Base-by-base conservation (phyloP, 2,797 vertebrate species). In the Lutjanus argentimaculatus region DNA sequence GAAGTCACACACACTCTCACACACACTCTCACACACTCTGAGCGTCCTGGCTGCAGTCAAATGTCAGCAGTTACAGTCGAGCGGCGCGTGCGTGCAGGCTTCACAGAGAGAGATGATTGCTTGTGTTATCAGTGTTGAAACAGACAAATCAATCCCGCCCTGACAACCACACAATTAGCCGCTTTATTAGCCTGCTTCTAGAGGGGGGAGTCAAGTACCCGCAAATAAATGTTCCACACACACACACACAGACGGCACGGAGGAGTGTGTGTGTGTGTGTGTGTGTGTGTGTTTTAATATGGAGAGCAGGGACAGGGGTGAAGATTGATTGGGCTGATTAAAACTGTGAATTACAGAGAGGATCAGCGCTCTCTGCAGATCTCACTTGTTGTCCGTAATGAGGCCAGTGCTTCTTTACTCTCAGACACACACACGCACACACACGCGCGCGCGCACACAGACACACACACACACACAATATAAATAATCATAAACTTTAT, bases 101-200 rank as follows among this genome's bases (percentile, higher is more conserved):
- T 91, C 85, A 88, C 86, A 88, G 71, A 81, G 71, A 75, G 72
- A 88, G 89, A 92, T 93, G 92, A 95, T 94, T 95, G 90, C 89
- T 89, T 90, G 85, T 86, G 93, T 95, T 95, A 95, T 95, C 94
- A 93, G 91, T 89, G 91, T 91, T 88, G 85, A 91, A 94, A 93
- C 94, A 95, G 93, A 91, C 93, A 91, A 94, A 94, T 95, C 94
- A 93, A 92, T 94, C 91, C 90, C 65, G 49, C 82, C 86, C 82
- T 45, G 90, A 91, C 90, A 88, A 89, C 80, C 83, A 85, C 63
- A 94, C 93, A 94, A 94, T 95, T 95, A 94, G 88, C 84, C 77
- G 74, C 83, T 90, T 93, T 94, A 92, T 95, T 95, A 92, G 90
- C 85, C 85, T 71, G 87, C 86, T 87, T 89, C 74, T 83, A 80